Evolutionary conservation across 2,888 invertebrate species (phyloP).

Genomic region (Euzetes globulus): DNA sequence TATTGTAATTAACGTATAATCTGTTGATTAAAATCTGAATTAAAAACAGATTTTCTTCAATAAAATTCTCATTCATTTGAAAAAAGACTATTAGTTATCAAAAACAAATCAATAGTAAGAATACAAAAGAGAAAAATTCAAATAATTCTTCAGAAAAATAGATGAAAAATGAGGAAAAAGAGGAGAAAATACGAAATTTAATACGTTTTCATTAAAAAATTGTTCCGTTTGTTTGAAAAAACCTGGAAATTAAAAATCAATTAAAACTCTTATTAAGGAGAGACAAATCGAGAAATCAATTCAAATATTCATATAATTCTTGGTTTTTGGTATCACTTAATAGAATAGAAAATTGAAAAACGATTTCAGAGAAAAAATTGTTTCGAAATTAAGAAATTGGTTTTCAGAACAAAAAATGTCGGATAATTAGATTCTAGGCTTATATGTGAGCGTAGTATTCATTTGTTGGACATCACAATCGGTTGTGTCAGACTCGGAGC

Average conservation of each 20-base stretch:
- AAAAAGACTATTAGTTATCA: too few species aligned
- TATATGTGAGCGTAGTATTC: conserved; percentile 53
- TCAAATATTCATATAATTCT: not conserved
- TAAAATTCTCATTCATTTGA: too few species aligned
- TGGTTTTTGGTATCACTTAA: conserved; percentile 5
- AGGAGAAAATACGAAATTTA: not conserved
- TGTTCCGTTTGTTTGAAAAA: conserved; percentile 17
- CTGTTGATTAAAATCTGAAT: too few species aligned
- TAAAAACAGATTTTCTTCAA: too few species aligned
- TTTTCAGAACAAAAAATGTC: not conserved
- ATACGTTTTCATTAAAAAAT: not conserved
- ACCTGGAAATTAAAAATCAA: not conserved
- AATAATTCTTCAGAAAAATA: not conserved
- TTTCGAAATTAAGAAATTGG: not conserved
- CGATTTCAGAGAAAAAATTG: not conserved
- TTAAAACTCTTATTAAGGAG: not conserved
- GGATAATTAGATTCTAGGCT: conserved; percentile 50
- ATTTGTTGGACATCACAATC: conserved; percentile 53
- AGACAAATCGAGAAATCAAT: not conserved
- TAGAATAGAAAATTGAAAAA: not conserved
- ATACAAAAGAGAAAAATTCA: too few species aligned
- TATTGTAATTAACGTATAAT: too few species aligned
- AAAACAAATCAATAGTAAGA: too few species aligned
- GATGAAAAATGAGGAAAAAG: not conserved
- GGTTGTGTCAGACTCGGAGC: conserved; percentile 50